Evolutionary conservation across 2,888 invertebrate species (phyloP).

Genomic region (Orthosia gothica): DNA sequence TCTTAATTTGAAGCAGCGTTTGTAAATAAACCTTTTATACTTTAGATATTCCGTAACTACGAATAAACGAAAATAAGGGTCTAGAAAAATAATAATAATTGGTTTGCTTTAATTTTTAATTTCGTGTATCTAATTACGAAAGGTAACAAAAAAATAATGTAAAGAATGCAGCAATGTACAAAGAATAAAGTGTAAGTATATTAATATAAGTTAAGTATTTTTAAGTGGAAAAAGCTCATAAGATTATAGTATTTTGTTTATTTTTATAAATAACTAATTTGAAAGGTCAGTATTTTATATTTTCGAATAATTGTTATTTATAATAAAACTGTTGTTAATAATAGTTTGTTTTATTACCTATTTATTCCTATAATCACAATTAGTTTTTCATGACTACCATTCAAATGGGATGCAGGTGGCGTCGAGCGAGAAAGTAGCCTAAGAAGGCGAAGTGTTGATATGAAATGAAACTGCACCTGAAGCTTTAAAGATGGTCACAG

Average conservation of each 20-base stretch:
- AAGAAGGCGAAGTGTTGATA: too few relatives aligned
- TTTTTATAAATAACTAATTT: slow-evolving; percentile 51
- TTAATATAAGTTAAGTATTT: slow-evolving; percentile 30
- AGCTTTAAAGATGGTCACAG: too few relatives aligned
- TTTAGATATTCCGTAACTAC: slow-evolving; percentile 7
- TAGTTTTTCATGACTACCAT: too few relatives aligned
- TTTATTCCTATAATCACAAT: background rate
- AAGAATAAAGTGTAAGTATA: slow-evolving; percentile 37
- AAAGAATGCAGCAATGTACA: slow-evolving; percentile 29
- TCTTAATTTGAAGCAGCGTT: too few relatives aligned
- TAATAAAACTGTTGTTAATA: slow-evolving; percentile 72
- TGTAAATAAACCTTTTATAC: background rate
- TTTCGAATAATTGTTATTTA: slow-evolving; percentile 72
- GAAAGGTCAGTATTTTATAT: slow-evolving; percentile 78
- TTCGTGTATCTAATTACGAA: slow-evolving; percentile 19
- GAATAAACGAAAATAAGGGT: background rate
- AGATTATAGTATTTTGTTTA: slow-evolving; percentile 12
- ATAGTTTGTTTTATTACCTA: slow-evolving; percentile 47
- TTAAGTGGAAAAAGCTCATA: slow-evolving; percentile 6
- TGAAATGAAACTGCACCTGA: too few relatives aligned
- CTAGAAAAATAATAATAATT: slow-evolving; percentile 3
- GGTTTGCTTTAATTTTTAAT: slow-evolving; percentile 26
- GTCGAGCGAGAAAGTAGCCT: too few relatives aligned
- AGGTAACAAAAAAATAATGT: background rate
- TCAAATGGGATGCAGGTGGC: too few relatives aligned